Conservation (phyloP, 2,113 vertebrate genomes). For the Pheucticus melanocephalus region DNA sequence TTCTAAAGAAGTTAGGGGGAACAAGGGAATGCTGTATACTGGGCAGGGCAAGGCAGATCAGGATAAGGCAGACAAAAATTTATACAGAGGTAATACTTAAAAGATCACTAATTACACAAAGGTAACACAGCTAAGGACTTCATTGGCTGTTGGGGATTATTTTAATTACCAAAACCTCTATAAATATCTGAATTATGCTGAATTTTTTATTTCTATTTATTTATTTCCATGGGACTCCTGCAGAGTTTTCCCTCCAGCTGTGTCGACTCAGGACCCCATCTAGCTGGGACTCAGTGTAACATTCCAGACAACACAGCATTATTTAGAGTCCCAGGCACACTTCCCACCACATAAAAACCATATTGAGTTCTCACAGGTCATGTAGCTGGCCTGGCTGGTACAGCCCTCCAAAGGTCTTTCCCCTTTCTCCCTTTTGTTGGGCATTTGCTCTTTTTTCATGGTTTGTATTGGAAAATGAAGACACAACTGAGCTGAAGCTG, state of each 20-base stretch:
- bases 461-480: not conserved
- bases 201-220: not conserved
- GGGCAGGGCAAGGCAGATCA: not conserved
- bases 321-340: not conserved
- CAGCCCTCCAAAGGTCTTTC: not conserved
- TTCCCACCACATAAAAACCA: not conserved
- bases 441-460: not conserved
- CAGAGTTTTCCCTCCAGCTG: not conserved
- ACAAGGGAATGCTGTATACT: not conserved
- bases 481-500: not conserved
- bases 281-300: not conserved
- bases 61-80: not conserved
- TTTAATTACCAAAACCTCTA: not conserved
- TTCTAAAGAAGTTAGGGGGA: not conserved
- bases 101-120: not conserved
- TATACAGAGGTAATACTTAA: not conserved
- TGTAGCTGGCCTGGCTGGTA: not conserved
- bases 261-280: not conserved
- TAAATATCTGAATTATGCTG: accelerated
- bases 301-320: not conserved
- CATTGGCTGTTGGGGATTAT: not conserved
- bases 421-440: not conserved
- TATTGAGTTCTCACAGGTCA: not conserved
- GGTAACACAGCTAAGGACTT: not conserved
- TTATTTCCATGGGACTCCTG: not conserved